Percentiles rank a stretch among this genome's conserved stretches.
phyloP scores from a whole-genome alignment of 2,797 vertebrate genomes.

The Amazona ochrocephala region DNA sequence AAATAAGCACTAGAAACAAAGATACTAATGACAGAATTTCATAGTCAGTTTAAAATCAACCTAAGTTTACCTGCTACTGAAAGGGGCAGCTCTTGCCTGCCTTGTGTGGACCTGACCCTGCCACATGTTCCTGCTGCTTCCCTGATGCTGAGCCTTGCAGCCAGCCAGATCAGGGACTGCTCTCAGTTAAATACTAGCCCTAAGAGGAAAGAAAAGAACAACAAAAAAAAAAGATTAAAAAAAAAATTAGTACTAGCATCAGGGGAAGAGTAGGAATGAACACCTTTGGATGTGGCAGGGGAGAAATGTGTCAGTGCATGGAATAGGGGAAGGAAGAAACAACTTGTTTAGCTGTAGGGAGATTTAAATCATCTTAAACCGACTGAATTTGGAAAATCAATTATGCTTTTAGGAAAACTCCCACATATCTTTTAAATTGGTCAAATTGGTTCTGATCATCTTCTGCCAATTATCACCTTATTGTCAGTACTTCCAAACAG shows the following conservation, averaged over 20 bases:
- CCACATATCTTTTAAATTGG: neutral
- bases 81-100: conserved; percentile 28
- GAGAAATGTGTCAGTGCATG: neutral
- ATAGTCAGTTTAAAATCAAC: neutral
- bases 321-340: neutral
- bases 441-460: neutral
- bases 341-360: neutral
- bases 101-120: conserved; percentile 18
- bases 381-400: neutral
- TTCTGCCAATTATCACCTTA: neutral
- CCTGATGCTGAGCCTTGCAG: conserved; percentile 17
- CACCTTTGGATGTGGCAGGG: neutral
- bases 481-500: neutral
- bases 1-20: neutral
- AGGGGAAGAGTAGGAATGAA: neutral
- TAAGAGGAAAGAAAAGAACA: neutral
- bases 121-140: conserved; percentile 13
- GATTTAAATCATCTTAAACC: neutral
- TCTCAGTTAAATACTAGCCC: conserved; percentile 26
- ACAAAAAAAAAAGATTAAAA: neutral
- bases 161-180: neutral
- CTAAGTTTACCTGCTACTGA: conserved; percentile 35
- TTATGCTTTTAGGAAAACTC: neutral
- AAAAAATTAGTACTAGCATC: neutral
- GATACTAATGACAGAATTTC: neutral